Percentiles rank a stretch among this genome's conserved stretches.
Evolutionary conservation across 2,113 vertebrate species (phyloP).

Genomic region (Xenopus borealis): DNA sequence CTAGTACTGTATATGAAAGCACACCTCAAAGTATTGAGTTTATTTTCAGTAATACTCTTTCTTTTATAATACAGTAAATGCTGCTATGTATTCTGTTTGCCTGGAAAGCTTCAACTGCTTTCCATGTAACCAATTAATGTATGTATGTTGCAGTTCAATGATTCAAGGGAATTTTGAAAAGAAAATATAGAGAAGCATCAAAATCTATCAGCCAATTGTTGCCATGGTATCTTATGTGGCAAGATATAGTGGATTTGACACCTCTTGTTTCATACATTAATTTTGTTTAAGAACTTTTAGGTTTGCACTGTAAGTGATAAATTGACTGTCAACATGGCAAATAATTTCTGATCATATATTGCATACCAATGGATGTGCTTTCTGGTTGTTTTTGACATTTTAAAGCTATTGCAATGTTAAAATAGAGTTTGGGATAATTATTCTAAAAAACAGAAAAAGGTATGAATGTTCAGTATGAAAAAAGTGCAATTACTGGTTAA

Average conservation of each 20-base stretch:
- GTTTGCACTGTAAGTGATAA: constrained; percentile 4
- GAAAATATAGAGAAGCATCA: neutral
- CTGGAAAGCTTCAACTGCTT: too few relatives aligned
- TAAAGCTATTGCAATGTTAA: too few relatives aligned
- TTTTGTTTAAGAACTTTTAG: constrained; percentile 13
- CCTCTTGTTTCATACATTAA: constrained; percentile 10
- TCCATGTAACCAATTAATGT: constrained; percentile 5
- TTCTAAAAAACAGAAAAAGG: too few relatives aligned
- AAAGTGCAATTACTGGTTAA: too few relatives aligned
- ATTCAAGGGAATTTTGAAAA: neutral
- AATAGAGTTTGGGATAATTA: too few relatives aligned
- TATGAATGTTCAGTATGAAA: too few relatives aligned
- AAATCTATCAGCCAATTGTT: neutral
- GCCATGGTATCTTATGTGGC: constrained; percentile 11
- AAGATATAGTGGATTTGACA: constrained; percentile 9
- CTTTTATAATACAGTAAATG: neutral
- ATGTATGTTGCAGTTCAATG: constrained; percentile 13
- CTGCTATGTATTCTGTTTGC: neutral
- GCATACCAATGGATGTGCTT: too few relatives aligned
- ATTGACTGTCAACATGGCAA: constrained; percentile 17
- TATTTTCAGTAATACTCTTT: neutral
- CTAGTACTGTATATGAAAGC: too few relatives aligned
- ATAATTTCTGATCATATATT: neutral
- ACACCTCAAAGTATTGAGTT: neutral
- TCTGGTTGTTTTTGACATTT: too few relatives aligned